These are phyloP conservation scores for Allacma fusca DNA, from an alignment of 2,888 invertebrate species.

Conservation along the genomic window DNA sequence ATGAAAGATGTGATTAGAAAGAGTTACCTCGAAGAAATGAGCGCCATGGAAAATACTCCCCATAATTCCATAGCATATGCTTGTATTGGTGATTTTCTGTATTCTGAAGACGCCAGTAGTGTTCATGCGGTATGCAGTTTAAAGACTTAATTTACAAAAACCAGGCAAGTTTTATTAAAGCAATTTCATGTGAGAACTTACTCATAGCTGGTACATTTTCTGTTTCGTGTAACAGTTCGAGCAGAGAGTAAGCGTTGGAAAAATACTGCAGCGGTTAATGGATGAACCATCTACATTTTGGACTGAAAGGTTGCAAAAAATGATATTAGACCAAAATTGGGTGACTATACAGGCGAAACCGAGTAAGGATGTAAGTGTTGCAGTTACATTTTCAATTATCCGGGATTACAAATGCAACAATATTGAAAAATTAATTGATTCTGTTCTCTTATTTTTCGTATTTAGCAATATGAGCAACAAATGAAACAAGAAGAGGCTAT, in stretches of 20 bases:
- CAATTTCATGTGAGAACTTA: too few species aligned
- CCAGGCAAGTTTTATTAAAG: too few species aligned
- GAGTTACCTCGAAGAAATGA: slow-evolving; percentile 74
- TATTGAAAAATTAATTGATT: too few species aligned
- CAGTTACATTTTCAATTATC: too few species aligned
- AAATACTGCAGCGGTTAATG: slow-evolving; percentile 53
- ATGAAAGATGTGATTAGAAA: slow-evolving; percentile 77
- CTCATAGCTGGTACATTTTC: too few species aligned
- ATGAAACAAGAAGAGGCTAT: slow-evolving; percentile 77
- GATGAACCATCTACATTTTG: slow-evolving; percentile 53
- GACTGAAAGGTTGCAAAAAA: slow-evolving; percentile 51
- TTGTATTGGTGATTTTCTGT: slow-evolving; percentile 83
- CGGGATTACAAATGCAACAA: too few species aligned
- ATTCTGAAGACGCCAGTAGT: slow-evolving; percentile 75
- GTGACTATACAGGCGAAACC: slow-evolving; percentile 54
- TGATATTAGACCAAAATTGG: slow-evolving; percentile 57
- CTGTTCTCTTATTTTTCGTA: too few species aligned
- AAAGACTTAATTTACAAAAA: too few species aligned
- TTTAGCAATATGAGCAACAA: slow-evolving; percentile 71
- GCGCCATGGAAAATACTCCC: slow-evolving; percentile 78
- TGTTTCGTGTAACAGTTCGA: slow-evolving; percentile 49
- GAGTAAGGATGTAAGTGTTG: slow-evolving; percentile 48
- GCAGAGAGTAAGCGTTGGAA: slow-evolving; percentile 54
- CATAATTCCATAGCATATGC: slow-evolving; percentile 79
- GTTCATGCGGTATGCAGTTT: neutral